phyloP scores from a whole-genome alignment of 2,797 vertebrate species.

The Rousettus madagascariensis region DNA sequence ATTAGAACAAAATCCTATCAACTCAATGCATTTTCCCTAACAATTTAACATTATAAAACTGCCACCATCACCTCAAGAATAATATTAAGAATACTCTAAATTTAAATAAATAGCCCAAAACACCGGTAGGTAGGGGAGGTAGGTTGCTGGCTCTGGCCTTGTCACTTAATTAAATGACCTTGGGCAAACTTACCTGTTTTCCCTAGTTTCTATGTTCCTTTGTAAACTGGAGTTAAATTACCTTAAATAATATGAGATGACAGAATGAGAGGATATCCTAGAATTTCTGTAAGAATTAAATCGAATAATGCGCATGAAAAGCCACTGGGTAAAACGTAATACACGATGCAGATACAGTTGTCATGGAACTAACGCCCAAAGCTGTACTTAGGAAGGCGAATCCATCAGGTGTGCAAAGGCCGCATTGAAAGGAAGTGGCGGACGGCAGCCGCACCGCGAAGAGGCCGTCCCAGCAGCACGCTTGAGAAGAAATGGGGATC shows the following conservation, averaged over 20 bases:
- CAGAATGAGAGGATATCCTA: background rate
- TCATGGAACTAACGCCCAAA: background rate
- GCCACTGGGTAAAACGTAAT: background rate
- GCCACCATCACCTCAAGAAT: background rate
- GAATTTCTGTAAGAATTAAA: background rate
- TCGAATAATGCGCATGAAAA: background rate
- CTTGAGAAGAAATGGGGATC: background rate
- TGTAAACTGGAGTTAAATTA: background rate
- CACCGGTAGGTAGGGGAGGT: background rate
- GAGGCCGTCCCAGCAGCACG: background rate
- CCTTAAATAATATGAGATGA: background rate
- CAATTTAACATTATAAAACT: background rate
- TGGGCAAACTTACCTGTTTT: background rate
- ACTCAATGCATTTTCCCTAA: background rate
- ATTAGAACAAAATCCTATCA: slow-evolving; percentile 7
- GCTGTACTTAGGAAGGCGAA: background rate
- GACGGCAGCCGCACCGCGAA: no score
- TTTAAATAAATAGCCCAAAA: background rate
- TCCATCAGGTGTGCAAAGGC: background rate
- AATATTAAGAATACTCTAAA: background rate
- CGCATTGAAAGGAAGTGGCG: background rate
- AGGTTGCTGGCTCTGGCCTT: background rate
- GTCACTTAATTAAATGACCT: background rate
- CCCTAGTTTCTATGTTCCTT: background rate
- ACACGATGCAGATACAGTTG: background rate